phyloP scores from a whole-genome alignment of 30 jellyfish, hydroid and myxozoan genomes.

The Chrysaora quinquecirrha region DNA sequence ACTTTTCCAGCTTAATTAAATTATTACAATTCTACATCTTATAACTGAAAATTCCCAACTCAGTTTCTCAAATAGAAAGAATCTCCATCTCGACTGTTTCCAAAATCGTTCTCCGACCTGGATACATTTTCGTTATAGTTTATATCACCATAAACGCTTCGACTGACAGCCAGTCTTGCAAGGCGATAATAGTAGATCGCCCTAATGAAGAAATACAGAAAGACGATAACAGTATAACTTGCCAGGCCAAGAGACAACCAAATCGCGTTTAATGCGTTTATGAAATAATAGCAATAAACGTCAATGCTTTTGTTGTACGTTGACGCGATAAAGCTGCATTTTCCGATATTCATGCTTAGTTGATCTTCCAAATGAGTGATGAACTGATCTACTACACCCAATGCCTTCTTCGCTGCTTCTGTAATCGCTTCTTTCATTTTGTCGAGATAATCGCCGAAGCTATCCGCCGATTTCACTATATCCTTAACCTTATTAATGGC shows the following conservation, averaged over 20 bases:
- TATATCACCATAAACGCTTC: no score
- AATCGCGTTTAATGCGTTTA: constrained; percentile 24
- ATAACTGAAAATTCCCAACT: no score
- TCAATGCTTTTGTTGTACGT: constrained; percentile 23
- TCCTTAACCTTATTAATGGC: constrained; percentile 12
- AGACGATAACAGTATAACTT: constrained; percentile 1
- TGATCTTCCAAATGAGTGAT: constrained; percentile 18
- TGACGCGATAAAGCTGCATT: constrained; percentile 38
- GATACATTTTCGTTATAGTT: no score
- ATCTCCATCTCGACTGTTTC: no score
- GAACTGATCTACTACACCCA: constrained; percentile 32
- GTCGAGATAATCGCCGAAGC: neutral
- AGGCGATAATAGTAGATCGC: constrained; percentile 16
- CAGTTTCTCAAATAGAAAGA: no score
- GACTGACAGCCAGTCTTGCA: neutral
- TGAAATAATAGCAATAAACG: constrained; percentile 35
- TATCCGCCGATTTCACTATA: neutral
- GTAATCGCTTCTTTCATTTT: constrained; percentile 12
- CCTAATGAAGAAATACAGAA: constrained; percentile 12
- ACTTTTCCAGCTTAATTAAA: no score
- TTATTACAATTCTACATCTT: no score
- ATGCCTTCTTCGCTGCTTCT: constrained; percentile 7
- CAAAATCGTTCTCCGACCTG: no score
- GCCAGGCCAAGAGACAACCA: constrained; percentile 55
- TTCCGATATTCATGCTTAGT: constrained; percentile 39